Evolutionary conservation across 2,888 invertebrate species (phyloP).

Genomic region (Salticus scenicus): DNA sequence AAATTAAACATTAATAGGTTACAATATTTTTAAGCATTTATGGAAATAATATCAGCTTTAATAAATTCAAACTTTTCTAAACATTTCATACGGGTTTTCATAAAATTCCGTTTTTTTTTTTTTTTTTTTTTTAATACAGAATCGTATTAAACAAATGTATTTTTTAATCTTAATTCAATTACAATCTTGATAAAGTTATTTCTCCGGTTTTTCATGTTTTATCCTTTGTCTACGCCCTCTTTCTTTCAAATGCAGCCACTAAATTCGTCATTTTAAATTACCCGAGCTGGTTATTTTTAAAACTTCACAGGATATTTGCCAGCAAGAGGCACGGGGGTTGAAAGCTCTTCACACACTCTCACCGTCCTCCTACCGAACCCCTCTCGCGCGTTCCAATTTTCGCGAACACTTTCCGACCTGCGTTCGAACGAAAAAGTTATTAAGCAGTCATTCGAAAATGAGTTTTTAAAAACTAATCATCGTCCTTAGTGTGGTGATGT

Average conservation of each 20-base stretch:
- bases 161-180: too few species aligned
- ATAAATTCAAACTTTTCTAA: too few species aligned
- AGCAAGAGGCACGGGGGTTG: constrained; percentile 21
- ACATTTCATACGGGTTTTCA: too few species aligned
- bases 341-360: constrained; percentile 47
- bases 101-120: too few species aligned
- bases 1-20: too few species aligned
- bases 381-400: constrained; percentile 44
- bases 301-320: constrained; percentile 52
- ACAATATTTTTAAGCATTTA: too few species aligned
- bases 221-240: neutral
- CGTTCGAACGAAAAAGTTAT: constrained; percentile 51
- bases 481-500: neutral
- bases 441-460: constrained; percentile 45
- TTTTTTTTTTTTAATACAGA: too few species aligned
- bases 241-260: constrained; percentile 21
- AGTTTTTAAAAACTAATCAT: constrained; percentile 50
- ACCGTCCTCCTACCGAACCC: constrained; percentile 10
- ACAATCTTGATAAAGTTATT: neutral
- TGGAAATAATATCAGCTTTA: too few species aligned
- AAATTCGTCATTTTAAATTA: constrained; percentile 54
- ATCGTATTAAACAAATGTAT: too few species aligned
- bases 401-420: constrained; percentile 41
- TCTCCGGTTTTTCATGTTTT: too few species aligned
- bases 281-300: constrained; percentile 64